Conservation (phyloP, 2,888 invertebrate genomes). For the Trissonchulus sp. region DNA sequence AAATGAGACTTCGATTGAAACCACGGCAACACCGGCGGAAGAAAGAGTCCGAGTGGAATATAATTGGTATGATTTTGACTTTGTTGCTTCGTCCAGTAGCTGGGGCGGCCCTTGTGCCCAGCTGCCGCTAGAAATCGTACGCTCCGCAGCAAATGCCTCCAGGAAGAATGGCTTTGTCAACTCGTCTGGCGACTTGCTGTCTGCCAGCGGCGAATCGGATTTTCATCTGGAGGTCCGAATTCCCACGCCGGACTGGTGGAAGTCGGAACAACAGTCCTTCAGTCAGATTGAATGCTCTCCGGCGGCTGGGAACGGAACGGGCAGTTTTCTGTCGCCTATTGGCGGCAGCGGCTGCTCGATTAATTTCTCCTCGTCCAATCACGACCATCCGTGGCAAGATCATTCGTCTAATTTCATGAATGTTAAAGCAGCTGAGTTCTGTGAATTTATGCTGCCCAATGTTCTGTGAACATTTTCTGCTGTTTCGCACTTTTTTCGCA, state of each 20-base stretch:
- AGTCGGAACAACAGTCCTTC: background rate
- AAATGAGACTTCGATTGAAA: background rate
- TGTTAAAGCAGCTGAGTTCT: too few relatives aligned
- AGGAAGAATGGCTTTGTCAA: background rate
- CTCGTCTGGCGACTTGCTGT: constrained; percentile 5
- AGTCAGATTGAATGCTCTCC: background rate
- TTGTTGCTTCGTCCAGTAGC: constrained; percentile 19
- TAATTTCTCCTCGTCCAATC: background rate
- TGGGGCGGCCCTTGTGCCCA: constrained; percentile 19
- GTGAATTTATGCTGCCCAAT: too few relatives aligned
- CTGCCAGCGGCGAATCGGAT: constrained; percentile 23
- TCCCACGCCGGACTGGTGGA: constrained; percentile 33
- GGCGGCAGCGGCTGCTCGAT: too few relatives aligned
- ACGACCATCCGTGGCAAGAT: background rate
- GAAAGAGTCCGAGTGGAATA: constrained; percentile 30
- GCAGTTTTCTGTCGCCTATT: background rate
- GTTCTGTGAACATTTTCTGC: too few relatives aligned
- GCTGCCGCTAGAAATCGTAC: constrained; percentile 20
- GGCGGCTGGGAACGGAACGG: background rate
- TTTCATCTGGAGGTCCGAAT: constrained; percentile 26
- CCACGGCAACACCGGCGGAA: background rate
- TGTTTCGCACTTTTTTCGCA: too few relatives aligned
- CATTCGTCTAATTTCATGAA: background rate
- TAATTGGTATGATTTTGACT: constrained; percentile 32
- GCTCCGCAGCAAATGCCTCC: background rate